Conservation (phyloP, 2,888 invertebrate genomes). For the Drosophila picticornis region DNA sequence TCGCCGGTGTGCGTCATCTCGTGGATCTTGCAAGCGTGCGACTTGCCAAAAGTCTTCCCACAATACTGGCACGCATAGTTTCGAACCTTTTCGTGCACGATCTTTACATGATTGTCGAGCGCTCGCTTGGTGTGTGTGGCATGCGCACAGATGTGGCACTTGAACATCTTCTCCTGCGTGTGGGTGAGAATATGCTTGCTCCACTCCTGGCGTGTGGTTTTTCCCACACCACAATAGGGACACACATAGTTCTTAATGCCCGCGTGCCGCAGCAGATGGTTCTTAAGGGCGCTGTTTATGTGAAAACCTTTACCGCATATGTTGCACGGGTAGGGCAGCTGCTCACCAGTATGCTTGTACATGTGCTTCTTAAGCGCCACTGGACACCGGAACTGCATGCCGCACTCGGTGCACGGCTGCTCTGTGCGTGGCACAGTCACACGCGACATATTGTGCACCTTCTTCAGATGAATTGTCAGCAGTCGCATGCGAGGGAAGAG, state of each 20-base stretch:
- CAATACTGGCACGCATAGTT: conserved; percentile 82
- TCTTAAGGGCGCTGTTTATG: conserved; percentile 83
- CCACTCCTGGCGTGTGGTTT: conserved; percentile 83
- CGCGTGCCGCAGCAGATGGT: conserved; percentile 83
- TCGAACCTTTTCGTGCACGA: conserved; percentile 80
- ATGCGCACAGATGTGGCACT: conserved; percentile 80
- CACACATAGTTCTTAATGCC: conserved; percentile 84
- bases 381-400: conserved; percentile 80
- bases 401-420: conserved; percentile 80
- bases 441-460: conserved; percentile 72
- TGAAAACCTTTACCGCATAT: conserved; percentile 83
- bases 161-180: conserved; percentile 83
- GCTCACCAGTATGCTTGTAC: conserved; percentile 82
- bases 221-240: conserved; percentile 83
- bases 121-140: conserved; percentile 83
- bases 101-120: conserved; percentile 81
- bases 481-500: conserved; percentile 79
- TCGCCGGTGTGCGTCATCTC: conserved; percentile 83
- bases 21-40: conserved; percentile 82
- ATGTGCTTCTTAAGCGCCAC: conserved; percentile 83
- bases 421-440: conserved; percentile 64
- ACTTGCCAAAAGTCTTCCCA: conserved; percentile 82
- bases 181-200: conserved; percentile 83
- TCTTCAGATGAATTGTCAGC: conserved; percentile 80
- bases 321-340: conserved; percentile 82